phyloP scores from a whole-genome alignment of 2,888 invertebrate genomes.

The Acronicta aceris region DNA sequence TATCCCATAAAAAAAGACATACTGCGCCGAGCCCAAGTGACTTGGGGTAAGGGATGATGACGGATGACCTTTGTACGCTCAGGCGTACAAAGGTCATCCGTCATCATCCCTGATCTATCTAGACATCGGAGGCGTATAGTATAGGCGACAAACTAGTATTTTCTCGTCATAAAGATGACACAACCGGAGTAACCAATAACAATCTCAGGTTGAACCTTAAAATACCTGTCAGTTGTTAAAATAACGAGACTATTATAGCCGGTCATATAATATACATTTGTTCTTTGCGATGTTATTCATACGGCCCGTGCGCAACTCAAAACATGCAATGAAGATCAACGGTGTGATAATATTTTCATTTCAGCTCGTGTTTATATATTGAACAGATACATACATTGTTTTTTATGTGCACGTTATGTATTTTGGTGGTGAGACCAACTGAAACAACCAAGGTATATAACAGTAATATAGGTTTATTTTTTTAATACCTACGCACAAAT shows the following conservation, averaged over 20 bases:
- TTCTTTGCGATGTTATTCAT: conserved; percentile 59
- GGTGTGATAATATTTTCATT: conserved; percentile 57
- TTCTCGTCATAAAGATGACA: neutral
- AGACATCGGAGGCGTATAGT: no score
- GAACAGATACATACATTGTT: conserved; percentile 45
- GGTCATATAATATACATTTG: conserved; percentile 40
- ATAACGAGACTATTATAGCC: conserved; percentile 43
- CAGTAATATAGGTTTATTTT: neutral
- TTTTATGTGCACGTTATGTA: conserved; percentile 18
- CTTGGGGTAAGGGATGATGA: no score
- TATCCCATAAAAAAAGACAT: no score
- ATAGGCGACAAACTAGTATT: neutral
- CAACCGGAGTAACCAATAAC: conserved; percentile 21
- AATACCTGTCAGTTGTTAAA: conserved; percentile 54
- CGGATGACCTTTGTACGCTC: no score
- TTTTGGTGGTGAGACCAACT: neutral
- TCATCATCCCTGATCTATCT: no score
- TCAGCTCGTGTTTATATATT: conserved; percentile 48
- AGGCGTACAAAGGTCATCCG: no score
- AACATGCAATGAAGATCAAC: conserved; percentile 61
- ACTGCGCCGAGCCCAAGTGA: no score
- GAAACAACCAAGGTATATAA: conserved; percentile 2
- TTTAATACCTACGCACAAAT: neutral
- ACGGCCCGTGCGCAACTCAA: conserved; percentile 65
- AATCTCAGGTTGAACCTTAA: conserved; percentile 41